Evolutionary conservation across 92 coral and sea anemone genomes (phyloP), one percentile per base, ranked within the genome.

Genomic region (Zoanthus sociatus): DNA sequence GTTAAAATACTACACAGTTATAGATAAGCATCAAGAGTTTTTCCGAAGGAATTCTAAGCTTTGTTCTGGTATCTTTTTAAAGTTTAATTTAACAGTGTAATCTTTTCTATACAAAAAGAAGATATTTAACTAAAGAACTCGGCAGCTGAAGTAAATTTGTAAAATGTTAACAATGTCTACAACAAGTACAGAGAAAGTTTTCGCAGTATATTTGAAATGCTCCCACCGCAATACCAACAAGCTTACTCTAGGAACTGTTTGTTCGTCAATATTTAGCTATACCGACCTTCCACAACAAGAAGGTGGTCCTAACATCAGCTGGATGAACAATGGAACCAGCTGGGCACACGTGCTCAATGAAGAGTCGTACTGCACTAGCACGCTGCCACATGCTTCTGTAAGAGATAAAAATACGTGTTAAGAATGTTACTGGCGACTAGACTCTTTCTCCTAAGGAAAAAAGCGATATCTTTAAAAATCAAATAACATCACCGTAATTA

Each of bases 211-310:
- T 50, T 50, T 50, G 9, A 7, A 50, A 11, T 1, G 55, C 9
- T 50, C 66, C 4, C 14, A 21, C 6, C 4, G 17, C 20, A 14
- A 5, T 3, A 58, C 12, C 18, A 17, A 58, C 42, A 13, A 17
- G 17, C n/a, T 1, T 15, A 58, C 6, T 15, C 66, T 58, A 15
- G 18, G 17, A 42, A 18, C 3, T 48, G 10, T 47, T 6, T 0
- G 9, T 20, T 9, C 7, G 3, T 0, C 16, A 26, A 45, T 6
- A 6, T 12, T 17, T 10, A 1, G 15, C 11, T 55, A 26, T 26
- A 83, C 92, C 53, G 50, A 95, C 98, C 91, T 92, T 95, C 95
- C 98, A 93, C 81, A 95, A 88, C 44, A 68, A 77, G 84, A 89
- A 77, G 61, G 87, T 89, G 73, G 89, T 93, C 68, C 46, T 84